phyloP scores from a whole-genome alignment of 2,888 invertebrate species.

The Volucella bombylans region DNA sequence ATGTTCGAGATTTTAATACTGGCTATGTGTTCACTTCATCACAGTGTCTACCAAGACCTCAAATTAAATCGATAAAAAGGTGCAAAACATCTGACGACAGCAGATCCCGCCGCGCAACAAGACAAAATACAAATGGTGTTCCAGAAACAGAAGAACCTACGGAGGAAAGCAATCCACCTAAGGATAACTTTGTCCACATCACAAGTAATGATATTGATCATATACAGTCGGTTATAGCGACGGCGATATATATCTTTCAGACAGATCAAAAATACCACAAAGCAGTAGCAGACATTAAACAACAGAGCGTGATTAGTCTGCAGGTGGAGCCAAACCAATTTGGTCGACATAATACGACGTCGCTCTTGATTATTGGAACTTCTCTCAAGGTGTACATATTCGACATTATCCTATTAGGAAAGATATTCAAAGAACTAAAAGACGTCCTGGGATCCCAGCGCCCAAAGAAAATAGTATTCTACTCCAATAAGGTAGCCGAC shows the following conservation, averaged over 20 bases:
- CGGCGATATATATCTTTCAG: slow-evolving; percentile 75
- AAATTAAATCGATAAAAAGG: slow-evolving; percentile 75
- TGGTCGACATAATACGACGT: slow-evolving; percentile 76
- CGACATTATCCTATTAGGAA: slow-evolving; percentile 76
- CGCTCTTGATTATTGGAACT: slow-evolving; percentile 75
- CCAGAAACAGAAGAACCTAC: background rate
- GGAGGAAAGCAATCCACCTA: background rate
- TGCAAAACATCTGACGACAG: slow-evolving; percentile 17
- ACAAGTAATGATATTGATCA: slow-evolving; percentile 44
- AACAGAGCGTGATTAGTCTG: slow-evolving; percentile 75
- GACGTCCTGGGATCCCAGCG: slow-evolving; percentile 75
- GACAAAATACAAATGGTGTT: background rate
- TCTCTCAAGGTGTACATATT: slow-evolving; percentile 76
- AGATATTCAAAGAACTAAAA: slow-evolving; percentile 76
- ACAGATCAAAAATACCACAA: slow-evolving; percentile 77
- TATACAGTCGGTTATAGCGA: slow-evolving; percentile 52
- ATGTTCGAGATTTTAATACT: slow-evolving; percentile 75
- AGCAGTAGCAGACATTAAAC: slow-evolving; percentile 76
- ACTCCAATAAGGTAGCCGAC: slow-evolving; percentile 76
- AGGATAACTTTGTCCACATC: slow-evolving; percentile 10
- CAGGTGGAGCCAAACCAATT: slow-evolving; percentile 75
- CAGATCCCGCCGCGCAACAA: background rate
- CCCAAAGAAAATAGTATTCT: slow-evolving; percentile 76
- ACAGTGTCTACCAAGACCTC: slow-evolving; percentile 74
- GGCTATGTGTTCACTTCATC: slow-evolving; percentile 75